Evolutionary conservation across 2,113 vertebrate species (phyloP).

Genomic region (Hemiprocne comata): DNA sequence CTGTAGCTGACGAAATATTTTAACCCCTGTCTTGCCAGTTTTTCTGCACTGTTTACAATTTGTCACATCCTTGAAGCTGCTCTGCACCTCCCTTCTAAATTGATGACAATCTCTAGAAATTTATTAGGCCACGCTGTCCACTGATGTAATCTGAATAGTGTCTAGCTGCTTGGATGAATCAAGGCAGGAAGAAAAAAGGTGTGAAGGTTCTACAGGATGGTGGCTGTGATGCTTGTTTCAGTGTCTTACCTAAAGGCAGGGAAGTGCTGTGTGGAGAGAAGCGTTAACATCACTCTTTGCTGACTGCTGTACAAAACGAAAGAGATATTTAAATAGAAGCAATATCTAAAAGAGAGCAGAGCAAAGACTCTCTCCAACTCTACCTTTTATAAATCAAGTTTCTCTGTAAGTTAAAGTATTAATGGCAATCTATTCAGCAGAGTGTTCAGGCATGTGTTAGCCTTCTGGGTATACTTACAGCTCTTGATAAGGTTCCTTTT

Average conservation of each 20-base stretch:
- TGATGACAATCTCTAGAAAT: neutral
- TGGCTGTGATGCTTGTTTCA: neutral
- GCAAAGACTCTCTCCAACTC: neutral
- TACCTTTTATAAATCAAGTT: neutral
- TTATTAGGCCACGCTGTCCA: neutral
- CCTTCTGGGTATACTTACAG: neutral
- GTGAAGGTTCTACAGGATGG: neutral
- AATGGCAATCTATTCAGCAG: neutral
- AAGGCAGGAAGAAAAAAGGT: neutral
- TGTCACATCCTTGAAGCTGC: neutral
- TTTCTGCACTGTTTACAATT: neutral
- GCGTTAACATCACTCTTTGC: neutral
- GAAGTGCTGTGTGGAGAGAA: neutral
- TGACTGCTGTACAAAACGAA: neutral
- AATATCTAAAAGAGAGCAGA: neutral
- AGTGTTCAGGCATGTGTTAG: neutral
- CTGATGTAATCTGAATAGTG: neutral
- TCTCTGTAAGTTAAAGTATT: neutral
- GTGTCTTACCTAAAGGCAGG: neutral
- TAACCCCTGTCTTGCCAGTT: neutral
- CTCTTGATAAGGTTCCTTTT: conserved; percentile 27
- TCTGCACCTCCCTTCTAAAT: neutral
- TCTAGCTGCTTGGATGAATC: neutral
- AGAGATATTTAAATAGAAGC: neutral
- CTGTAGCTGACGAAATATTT: neutral